Evolutionary conservation across 2,797 vertebrate genomes (phyloP).

Genomic region (Momotus momota): DNA sequence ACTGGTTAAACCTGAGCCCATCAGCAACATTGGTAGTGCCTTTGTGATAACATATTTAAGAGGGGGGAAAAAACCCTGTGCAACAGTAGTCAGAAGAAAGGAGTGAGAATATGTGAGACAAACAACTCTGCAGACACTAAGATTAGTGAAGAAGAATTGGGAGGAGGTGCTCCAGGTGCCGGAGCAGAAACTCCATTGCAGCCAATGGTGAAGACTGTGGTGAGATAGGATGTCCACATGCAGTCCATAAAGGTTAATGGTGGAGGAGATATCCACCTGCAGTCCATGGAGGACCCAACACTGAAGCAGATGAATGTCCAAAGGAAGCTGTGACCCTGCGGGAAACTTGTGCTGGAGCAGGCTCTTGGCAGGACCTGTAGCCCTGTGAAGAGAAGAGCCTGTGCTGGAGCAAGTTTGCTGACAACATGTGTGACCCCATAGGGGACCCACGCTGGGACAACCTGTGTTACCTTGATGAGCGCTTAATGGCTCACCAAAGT

Average conservation of each 20-base stretch:
- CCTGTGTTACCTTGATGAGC: background rate
- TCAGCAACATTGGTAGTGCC: rapidly evolving
- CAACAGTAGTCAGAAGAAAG: background rate
- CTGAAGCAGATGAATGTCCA: rapidly evolving
- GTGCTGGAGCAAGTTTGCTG: background rate
- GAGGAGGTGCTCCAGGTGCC: rapidly evolving
- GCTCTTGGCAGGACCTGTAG: rapidly evolving
- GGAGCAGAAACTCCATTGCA: background rate
- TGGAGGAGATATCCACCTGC: background rate
- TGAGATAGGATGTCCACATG: background rate
- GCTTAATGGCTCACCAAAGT: background rate
- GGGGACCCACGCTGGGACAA: rapidly evolving
- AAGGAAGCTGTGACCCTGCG: background rate
- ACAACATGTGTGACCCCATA: background rate
- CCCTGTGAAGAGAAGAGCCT: background rate
- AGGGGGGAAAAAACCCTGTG: background rate
- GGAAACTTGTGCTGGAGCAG: rapidly evolving
- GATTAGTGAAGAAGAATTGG: background rate
- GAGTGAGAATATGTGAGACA: background rate
- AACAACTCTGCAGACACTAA: background rate
- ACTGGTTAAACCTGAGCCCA: rapidly evolving
- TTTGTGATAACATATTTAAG: background rate
- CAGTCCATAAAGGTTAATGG: background rate
- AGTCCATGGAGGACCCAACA: rapidly evolving
- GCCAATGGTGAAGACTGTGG: rapidly evolving